Conservation (phyloP, 2,888 invertebrate genomes). For the Stenichneumon culpator region DNA sequence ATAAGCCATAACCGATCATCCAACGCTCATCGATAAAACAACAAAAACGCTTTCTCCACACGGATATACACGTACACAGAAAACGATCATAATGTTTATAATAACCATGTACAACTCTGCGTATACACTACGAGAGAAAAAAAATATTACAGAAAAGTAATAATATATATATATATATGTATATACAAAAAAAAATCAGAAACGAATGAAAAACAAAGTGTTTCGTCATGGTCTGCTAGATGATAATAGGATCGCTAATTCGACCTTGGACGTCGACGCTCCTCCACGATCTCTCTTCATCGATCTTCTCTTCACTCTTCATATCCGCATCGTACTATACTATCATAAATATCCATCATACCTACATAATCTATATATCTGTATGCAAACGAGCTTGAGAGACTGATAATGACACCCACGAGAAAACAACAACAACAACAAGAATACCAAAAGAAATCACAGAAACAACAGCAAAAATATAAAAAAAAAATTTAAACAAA, state of each 20-base stretch:
- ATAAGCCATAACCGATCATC: constrained; percentile 52
- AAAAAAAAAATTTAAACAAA: constrained; percentile 60
- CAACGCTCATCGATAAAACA: constrained; percentile 24
- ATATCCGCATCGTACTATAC: neutral
- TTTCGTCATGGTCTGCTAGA: constrained; percentile 33
- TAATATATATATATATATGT: constrained; percentile 44
- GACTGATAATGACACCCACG: constrained; percentile 55
- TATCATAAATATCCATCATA: constrained; percentile 22
- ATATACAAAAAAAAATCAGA: constrained; percentile 27
- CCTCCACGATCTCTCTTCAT: constrained; percentile 39
- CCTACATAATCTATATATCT: constrained; percentile 31
- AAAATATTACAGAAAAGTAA: constrained; percentile 33
- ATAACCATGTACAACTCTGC: constrained; percentile 32
- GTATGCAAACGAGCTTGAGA: constrained; percentile 53
- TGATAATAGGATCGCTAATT: constrained; percentile 46
- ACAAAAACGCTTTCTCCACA: constrained; percentile 33
- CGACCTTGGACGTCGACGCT: constrained; percentile 68
- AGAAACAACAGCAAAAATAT: constrained; percentile 62
- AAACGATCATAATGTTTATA: constrained; percentile 56
- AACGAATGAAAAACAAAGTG: constrained; percentile 34
- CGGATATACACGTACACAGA: constrained; percentile 39
- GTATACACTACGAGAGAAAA: constrained; percentile 49
- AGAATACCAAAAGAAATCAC: constrained; percentile 51
- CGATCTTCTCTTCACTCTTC: constrained; percentile 33
- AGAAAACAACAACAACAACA: constrained; percentile 48